phyloP scores from a whole-genome alignment of 53 echinoderm and acorn worm genomes.

The Luidia sarsii region DNA sequence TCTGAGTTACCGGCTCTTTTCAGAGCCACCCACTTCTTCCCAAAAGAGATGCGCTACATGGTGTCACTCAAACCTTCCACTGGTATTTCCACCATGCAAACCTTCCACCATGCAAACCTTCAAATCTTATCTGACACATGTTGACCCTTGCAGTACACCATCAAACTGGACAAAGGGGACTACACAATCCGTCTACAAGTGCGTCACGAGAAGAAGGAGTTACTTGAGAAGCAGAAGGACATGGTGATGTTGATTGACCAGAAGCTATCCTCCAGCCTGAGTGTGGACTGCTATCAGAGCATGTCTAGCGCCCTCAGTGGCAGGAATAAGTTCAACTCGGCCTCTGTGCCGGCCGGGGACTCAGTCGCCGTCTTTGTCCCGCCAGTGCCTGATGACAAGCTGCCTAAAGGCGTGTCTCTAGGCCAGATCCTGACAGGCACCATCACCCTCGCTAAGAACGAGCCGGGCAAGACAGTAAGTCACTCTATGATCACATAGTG shows the following conservation, averaged over 20 bases:
- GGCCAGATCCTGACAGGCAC: constrained; percentile 96
- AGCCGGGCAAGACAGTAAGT: constrained; percentile 89
- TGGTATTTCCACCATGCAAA: too few species aligned
- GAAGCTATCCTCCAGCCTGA: constrained; percentile 92
- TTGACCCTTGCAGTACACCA: constrained; percentile 73
- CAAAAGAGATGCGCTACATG: too few species aligned
- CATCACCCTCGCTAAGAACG: constrained; percentile 85
- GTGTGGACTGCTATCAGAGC: constrained; percentile 81
- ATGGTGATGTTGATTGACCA: constrained; percentile 98
- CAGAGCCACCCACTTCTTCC: too few species aligned
- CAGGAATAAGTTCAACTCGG: constrained; percentile 80
- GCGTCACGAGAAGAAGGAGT: constrained; percentile 89
- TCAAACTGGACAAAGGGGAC: constrained; percentile 98
- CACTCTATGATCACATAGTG: too few species aligned
- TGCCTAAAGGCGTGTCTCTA: constrained; percentile 91
- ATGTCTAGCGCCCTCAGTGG: constrained; percentile 82
- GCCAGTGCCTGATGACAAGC: constrained; percentile 91
- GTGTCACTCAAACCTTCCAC: too few species aligned
- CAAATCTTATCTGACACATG: background rate
- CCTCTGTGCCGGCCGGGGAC: constrained; percentile 66
- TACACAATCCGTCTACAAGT: constrained; percentile 97
- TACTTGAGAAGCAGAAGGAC: constrained; percentile 91
- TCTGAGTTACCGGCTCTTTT: too few species aligned
- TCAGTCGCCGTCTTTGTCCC: constrained; percentile 84
- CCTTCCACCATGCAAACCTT: too few species aligned